Evolutionary conservation across 2,888 invertebrate species (phyloP), one percentile per base, ranked within the genome.

Genomic region (Electrophaes corylata): DNA sequence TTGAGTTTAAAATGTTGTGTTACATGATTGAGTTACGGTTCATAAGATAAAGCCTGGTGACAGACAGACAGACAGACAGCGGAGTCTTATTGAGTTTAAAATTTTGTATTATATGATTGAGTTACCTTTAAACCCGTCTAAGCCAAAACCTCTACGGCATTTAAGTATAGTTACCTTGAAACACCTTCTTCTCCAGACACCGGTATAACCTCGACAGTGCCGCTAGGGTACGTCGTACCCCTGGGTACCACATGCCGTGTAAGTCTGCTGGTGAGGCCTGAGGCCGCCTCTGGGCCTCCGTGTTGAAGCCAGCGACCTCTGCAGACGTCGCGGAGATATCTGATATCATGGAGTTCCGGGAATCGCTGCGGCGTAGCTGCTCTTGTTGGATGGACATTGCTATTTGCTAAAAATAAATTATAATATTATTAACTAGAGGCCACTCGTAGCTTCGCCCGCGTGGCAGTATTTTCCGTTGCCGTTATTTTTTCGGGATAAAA

Each of bases 211-310:
- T 95, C 0, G 99, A 99, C 3, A 99, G 91, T 63, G 98, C 99
- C 16, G 99, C 97, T 14, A 99, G 87, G 0, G 99, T 98, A 41
- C 99, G 93, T 14, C 99, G 93, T 0, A 99, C 98, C 0, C 98
- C 98, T 0, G 99, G 99, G 86, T 99, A 99, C 99, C 99, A 99
- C 98, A 99, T 98, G 20, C 99, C 99, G 86, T 99, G 99, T 29
- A 99, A 92, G 92, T 99, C 99, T 0, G 99, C 98, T 0, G 98
- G 97, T 0, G 97, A 97, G 77, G 95, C 95, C 6, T 77, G 83
- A 11, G 90, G 71, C 58, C 87, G 48, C 0, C 85, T 61, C 35
- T 84, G 85, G 0, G 85, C 82, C 60, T 88, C 91, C 20, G 78
- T 91, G 57, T 91, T 94, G 40, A 95, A 93, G 67, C 92, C 93